phyloP scores from a whole-genome alignment of 2,888 invertebrate genomes.

The Cephus rjabovi region DNA sequence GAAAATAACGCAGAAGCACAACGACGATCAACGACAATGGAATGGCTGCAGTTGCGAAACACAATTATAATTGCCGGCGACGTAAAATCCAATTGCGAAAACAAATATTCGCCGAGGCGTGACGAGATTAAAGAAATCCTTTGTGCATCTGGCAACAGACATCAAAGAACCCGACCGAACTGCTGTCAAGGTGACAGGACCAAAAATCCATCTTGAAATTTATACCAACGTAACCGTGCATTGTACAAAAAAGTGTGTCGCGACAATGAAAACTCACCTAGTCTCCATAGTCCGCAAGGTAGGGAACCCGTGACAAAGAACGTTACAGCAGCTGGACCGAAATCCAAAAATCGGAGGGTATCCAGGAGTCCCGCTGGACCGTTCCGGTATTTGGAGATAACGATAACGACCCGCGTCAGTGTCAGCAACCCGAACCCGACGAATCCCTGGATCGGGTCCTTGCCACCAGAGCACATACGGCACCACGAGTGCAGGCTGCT shows the following conservation, averaged over 20 bases:
- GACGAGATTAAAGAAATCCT: neutral
- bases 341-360: slow-evolving; percentile 8
- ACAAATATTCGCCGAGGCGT: neutral
- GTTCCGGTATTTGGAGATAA: slow-evolving; percentile 8
- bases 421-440: slow-evolving; percentile 33
- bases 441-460: slow-evolving; percentile 22
- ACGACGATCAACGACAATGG: neutral
- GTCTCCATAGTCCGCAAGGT: slow-evolving; percentile 16
- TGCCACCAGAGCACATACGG: slow-evolving; percentile 60
- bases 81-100: neutral
- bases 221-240: neutral
- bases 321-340: neutral
- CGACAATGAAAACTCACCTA: slow-evolving; percentile 12
- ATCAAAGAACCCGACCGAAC: neutral
- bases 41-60: neutral
- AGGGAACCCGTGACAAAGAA: slow-evolving; percentile 10
- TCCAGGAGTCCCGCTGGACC: slow-evolving; percentile 1
- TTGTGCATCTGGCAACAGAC: neutral
- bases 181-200: no score
- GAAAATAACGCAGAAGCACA: neutral
- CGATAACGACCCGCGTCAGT: slow-evolving; percentile 13
- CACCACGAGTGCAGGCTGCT: slow-evolving; percentile 46
- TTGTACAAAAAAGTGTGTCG: neutral
- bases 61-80: neutral
- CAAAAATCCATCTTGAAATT: no score